A percentile compares a stretch with the other conserved stretches of the same genome.
Conservation (phyloP, 2,113 vertebrate species). For the Pygathrix nemaeus region DNA sequence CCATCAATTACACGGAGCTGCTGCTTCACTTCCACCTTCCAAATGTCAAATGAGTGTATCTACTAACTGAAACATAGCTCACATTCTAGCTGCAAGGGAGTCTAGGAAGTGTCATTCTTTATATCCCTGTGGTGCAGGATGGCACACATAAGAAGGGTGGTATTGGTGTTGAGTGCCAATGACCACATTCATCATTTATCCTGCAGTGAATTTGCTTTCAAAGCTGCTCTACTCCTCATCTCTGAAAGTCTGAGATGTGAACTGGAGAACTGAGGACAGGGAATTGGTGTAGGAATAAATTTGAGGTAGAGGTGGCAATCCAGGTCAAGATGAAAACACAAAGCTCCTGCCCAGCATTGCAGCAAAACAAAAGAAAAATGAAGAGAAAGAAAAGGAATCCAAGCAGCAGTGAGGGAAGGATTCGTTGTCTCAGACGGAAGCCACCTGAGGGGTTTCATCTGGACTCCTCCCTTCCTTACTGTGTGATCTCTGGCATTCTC, state of each 20-base stretch:
- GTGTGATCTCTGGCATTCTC: fast-evolving
- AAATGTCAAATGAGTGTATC: neutral
- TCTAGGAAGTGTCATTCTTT: neutral
- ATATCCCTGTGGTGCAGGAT: neutral
- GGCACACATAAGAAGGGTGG: neutral
- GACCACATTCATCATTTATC: neutral
- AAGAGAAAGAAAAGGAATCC: neutral
- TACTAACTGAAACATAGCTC: neutral
- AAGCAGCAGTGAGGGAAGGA: too few relatives aligned
- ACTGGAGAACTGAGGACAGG: neutral
- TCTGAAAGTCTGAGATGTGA: neutral
- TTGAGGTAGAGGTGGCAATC: neutral
- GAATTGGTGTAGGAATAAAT: neutral
- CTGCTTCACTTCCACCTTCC: neutral
- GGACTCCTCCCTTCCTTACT: neutral
- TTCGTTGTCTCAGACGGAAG: neutral
- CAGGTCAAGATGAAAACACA: neutral
- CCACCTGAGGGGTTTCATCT: fast-evolving
- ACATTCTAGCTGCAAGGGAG: neutral
- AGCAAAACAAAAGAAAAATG: neutral
- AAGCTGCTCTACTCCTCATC: neutral
- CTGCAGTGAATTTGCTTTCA: neutral
- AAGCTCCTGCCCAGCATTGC: neutral
- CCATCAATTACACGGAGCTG: neutral
- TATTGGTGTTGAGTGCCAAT: neutral